A percentile compares a stretch with the other conserved stretches of the same genome.
These are phyloP conservation scores for Meriones unguiculatus DNA, from an alignment of 2,113 vertebrate species.

Conservation along the genomic window DNA sequence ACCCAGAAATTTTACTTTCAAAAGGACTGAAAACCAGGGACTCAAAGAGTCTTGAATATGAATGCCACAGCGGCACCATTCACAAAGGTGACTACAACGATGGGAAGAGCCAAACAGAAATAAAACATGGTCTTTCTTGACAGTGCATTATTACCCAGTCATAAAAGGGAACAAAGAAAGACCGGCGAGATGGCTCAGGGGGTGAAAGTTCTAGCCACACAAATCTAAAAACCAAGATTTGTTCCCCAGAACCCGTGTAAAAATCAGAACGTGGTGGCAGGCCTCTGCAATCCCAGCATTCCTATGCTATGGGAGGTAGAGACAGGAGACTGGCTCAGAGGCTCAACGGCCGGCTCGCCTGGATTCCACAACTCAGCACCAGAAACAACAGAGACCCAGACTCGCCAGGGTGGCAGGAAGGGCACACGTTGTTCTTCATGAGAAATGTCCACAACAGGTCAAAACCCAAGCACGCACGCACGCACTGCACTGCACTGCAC, in stretches of 20 bases:
- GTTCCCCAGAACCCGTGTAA: background rate
- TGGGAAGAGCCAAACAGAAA: background rate
- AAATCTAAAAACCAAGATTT: background rate
- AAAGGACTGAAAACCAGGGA: background rate
- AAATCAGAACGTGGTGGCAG: background rate
- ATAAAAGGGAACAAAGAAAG: background rate
- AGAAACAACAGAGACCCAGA: background rate
- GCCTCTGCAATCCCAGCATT: background rate
- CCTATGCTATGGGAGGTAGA: no score
- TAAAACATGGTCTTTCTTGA: background rate
- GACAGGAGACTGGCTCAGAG: background rate
- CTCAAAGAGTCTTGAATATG: background rate
- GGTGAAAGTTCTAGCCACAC: background rate
- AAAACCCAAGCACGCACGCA: background rate
- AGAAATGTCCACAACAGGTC: background rate
- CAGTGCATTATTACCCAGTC: background rate
- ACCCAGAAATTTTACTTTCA: background rate
- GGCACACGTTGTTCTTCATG: background rate
- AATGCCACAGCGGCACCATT: background rate
- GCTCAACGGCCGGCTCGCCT: background rate
- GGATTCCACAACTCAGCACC: background rate
- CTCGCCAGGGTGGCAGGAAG: background rate
- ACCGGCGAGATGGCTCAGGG: background rate
- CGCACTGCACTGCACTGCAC: no score
- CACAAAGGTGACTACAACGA: fast-evolving